Evolutionary conservation across 2,113 vertebrate genomes (phyloP).

Genomic region (Silurus meridionalis): DNA sequence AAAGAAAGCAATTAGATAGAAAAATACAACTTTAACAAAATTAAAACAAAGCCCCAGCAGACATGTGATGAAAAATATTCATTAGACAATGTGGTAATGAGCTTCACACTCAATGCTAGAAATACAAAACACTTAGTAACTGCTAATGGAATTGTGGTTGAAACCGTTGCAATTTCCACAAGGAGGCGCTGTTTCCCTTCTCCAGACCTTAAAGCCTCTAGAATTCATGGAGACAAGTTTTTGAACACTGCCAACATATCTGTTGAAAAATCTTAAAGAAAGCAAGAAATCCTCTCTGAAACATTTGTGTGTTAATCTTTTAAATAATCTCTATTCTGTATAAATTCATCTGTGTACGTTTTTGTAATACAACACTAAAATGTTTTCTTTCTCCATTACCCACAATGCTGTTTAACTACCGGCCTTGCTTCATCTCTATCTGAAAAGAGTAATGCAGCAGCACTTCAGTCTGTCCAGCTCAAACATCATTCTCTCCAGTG

Average conservation of each 20-base stretch:
- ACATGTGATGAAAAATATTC: not conserved
- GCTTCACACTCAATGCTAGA: not conserved
- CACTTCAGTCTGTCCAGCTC: too few species aligned
- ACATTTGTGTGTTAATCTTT: too few species aligned
- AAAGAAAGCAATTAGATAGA: not conserved
- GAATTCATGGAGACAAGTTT: not conserved
- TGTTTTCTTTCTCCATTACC: not conserved
- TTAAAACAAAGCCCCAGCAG: not conserved
- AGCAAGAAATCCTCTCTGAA: too few species aligned
- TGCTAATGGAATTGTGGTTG: not conserved
- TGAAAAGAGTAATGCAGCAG: too few species aligned
- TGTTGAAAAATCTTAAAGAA: not conserved
- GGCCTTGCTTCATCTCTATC: too few species aligned
- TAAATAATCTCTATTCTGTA: too few species aligned
- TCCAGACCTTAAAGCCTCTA: not conserved
- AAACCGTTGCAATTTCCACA: not conserved
- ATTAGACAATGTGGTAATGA: not conserved
- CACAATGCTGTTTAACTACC: not conserved
- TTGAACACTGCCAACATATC: not conserved
- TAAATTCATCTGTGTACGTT: not conserved
- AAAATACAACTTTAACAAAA: not conserved
- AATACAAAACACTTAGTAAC: not conserved
- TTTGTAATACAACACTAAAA: not conserved
- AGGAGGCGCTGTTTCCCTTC: conserved; percentile 26
- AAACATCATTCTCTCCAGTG: too few species aligned